These are phyloP conservation scores for Lampris incognitus DNA, from an alignment of 2,113 vertebrate genomes.

Conservation along the genomic window DNA sequence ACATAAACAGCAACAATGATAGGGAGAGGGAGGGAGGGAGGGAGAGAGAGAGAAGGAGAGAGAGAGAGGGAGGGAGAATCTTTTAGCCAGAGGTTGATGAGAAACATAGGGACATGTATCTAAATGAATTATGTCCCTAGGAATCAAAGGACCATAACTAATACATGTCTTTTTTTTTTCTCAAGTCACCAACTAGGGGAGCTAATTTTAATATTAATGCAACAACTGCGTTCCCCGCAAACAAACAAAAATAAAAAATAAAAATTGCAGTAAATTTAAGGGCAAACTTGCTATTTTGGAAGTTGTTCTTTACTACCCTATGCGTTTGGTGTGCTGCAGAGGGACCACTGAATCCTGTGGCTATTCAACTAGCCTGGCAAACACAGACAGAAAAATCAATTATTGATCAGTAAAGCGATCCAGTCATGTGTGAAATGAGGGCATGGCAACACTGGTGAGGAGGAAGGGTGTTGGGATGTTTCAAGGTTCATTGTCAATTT, in stretches of 20 bases:
- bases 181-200: constrained; percentile 62
- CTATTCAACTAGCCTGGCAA: constrained; percentile 51
- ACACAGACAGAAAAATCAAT: constrained; percentile 71
- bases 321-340: constrained; percentile 62
- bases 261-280: constrained; percentile 64
- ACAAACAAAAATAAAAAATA: constrained; percentile 63
- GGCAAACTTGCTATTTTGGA: constrained; percentile 68
- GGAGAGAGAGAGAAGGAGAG: neutral
- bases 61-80: constrained; percentile 21
- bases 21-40: constrained; percentile 47
- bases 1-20: constrained; percentile 66
- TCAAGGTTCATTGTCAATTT: constrained; percentile 37
- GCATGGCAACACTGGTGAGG: constrained; percentile 23
- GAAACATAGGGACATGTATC: constrained; percentile 62
- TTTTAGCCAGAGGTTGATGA: constrained; percentile 66
- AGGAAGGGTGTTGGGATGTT: constrained; percentile 45
- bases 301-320: constrained; percentile 52
- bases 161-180: constrained; percentile 78
- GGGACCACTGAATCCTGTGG: constrained; percentile 56
- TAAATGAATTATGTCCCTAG: constrained; percentile 67
- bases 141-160: constrained; percentile 75
- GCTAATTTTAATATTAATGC: constrained; percentile 78
- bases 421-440: constrained; percentile 64
- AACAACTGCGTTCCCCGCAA: constrained; percentile 61
- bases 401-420: constrained; percentile 71